These are phyloP conservation scores for Ophioninae sp. DNA, from an alignment of 2,888 invertebrate species.

Conservation along the genomic window DNA sequence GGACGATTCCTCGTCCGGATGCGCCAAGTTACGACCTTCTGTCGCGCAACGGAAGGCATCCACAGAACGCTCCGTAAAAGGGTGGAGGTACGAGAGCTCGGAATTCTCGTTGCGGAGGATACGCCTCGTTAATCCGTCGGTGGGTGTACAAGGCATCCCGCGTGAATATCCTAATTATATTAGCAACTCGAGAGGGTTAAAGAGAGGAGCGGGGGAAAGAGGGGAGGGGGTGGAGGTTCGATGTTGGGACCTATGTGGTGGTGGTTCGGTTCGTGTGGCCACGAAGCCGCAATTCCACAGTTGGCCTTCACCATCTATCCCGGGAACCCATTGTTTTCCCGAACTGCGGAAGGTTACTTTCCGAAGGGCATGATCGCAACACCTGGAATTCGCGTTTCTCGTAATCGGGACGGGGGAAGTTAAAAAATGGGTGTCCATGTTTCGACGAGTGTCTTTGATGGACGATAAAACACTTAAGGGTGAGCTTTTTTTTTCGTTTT, in stretches of 20 bases:
- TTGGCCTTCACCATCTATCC: constrained; percentile 14
- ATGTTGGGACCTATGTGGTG: constrained; percentile 37
- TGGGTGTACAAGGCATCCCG: constrained; percentile 67
- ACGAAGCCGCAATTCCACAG: constrained; percentile 54
- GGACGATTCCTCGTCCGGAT: not conserved
- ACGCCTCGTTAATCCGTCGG: constrained; percentile 75
- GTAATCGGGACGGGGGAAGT: not conserved
- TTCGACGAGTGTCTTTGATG: too few relatives aligned
- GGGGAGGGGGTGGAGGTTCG: constrained; percentile 31
- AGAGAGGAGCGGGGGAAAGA: not conserved
- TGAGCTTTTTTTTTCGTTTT: too few relatives aligned
- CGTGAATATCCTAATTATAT: constrained; percentile 77
- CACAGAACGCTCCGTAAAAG: constrained; percentile 30
- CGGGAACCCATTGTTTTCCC: constrained; percentile 57
- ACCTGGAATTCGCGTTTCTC: constrained; percentile 23
- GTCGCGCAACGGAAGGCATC: constrained; percentile 11
- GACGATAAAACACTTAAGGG: too few relatives aligned
- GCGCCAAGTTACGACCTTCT: constrained; percentile 16
- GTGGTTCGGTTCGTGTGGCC: constrained; percentile 33
- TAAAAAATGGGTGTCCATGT: too few relatives aligned
- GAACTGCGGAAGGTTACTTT: constrained; percentile 43
- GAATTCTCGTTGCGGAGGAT: constrained; percentile 64
- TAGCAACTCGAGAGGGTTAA: constrained; percentile 63
- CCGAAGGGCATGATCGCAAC: constrained; percentile 38
- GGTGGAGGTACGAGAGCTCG: constrained; percentile 48